Base-by-base conservation (phyloP, 2,797 vertebrate species). In the Lepidocolaptes lacrymiger region DNA sequence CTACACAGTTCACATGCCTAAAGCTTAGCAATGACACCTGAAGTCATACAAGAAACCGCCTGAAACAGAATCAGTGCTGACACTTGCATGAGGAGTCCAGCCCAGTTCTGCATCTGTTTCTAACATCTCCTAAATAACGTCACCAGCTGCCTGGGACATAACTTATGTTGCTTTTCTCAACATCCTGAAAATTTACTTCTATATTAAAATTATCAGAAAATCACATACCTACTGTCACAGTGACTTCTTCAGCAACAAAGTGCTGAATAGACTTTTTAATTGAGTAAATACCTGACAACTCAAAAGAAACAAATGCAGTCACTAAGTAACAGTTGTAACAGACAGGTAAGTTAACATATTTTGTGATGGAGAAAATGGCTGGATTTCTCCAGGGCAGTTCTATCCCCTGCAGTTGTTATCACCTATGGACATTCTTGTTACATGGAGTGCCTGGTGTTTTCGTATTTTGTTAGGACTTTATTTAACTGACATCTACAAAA, bases 321-420 rank as follows among this genome's bases (percentile, higher is more conserved):
- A 24, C 7, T 67, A 71, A 75, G 14, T 32, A 59, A 34, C 32
- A 27, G 23, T 44, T 56, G 51, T 72, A 84, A 88, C 61, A 85
- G 15, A 15, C 7, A 62, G 64, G 49, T 11, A 12, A 12, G 44
- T 32, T 79, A 56, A 86, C 43, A 34, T 36, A 75, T 23, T 91
- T 77, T 74, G 51, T 58, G 16, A 61, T 46, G 4, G 36, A 83
- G 37, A 77, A 32, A 56, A 37, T 9, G 41, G 56, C 18, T 64
- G 51, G 39, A 76, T 84, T 93, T 90, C 91, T 91, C 58, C n/a
- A 63, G 46, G 24, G 64, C 13, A 61, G 24, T 63, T 89, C 63
- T 66, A 17, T 43, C 22, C 64, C n/a, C 44, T 67, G 41, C 74
- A 61, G 36, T 58, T 37, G 39, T 76, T 34, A 78, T 63, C 63